Evolutionary conservation across 2,888 invertebrate genomes (phyloP).

Genomic region (Anticlea derivata): DNA sequence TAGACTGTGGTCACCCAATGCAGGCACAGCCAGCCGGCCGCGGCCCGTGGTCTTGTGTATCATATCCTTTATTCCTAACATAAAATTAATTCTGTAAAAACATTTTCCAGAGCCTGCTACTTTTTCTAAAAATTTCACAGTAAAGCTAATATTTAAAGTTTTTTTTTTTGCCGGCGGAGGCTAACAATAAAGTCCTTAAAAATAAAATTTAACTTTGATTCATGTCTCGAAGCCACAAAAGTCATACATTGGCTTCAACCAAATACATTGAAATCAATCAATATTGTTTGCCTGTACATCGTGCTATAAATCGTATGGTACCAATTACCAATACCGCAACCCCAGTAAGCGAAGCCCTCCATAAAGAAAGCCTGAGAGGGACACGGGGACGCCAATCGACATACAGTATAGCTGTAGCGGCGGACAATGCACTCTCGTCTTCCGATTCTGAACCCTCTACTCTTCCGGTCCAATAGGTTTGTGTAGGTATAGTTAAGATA

Average conservation of each 20-base stretch:
- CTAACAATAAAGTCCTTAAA: too few relatives aligned
- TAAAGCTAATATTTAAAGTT: too few relatives aligned
- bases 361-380: constrained; percentile 2
- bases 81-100: too few relatives aligned
- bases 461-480: background rate
- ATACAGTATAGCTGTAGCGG: constrained; percentile 8
- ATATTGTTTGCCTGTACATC: background rate
- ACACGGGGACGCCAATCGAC: constrained; percentile 2
- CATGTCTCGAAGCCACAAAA: background rate
- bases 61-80: too few relatives aligned
- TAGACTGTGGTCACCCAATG: too few relatives aligned
- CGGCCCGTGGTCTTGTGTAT: too few relatives aligned
- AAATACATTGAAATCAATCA: constrained; percentile 2
- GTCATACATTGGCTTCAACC: background rate
- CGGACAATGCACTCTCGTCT: constrained; percentile 13
- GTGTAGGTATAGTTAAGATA: background rate
- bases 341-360: background rate
- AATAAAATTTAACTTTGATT: too few relatives aligned
- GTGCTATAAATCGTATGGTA: background rate
- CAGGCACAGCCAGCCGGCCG: too few relatives aligned
- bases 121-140: background rate
- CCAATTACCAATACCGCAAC: background rate
- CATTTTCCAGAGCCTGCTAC: too few relatives aligned
- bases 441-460: constrained; percentile 1
- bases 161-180: too few relatives aligned